These are phyloP conservation scores for Nemotelus pantherinus DNA, from an alignment of 2,888 invertebrate genomes.

Conservation along the genomic window DNA sequence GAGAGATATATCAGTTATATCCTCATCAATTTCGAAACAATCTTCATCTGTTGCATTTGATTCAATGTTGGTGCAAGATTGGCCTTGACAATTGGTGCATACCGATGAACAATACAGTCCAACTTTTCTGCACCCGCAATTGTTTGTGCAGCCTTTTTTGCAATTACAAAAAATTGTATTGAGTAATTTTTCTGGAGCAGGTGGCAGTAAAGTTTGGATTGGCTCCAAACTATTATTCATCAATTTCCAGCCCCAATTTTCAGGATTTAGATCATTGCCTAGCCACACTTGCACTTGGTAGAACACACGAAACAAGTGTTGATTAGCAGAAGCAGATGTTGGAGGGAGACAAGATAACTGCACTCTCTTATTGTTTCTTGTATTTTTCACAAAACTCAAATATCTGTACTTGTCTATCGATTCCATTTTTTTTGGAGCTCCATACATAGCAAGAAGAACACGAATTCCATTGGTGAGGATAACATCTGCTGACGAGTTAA, in stretches of 20 bases:
- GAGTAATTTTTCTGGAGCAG: neutral
- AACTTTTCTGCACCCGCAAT: too few relatives aligned
- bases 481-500: neutral
- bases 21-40: neutral
- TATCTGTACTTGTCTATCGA: neutral
- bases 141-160: too few relatives aligned
- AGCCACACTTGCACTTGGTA: slow-evolving; percentile 45
- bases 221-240: neutral
- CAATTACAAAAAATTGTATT: neutral
- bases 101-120: neutral
- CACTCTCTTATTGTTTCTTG: neutral
- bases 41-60: neutral
- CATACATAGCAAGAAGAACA: too few relatives aligned
- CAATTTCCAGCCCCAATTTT: neutral
- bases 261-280: slow-evolving; percentile 19
- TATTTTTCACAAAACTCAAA: neutral
- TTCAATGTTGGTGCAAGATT: neutral
- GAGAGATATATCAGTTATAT: neutral
- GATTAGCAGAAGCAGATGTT: slow-evolving; percentile 45
- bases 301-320: slow-evolving; percentile 39
- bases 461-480: neutral
- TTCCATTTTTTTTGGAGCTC: neutral
- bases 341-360: slow-evolving; percentile 41
- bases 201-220: neutral
- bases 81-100: neutral